A percentile compares a stretch with the other conserved stretches of the same genome.
phyloP scores from a whole-genome alignment of 2,888 invertebrate species.

The Morpho deidamia region DNA sequence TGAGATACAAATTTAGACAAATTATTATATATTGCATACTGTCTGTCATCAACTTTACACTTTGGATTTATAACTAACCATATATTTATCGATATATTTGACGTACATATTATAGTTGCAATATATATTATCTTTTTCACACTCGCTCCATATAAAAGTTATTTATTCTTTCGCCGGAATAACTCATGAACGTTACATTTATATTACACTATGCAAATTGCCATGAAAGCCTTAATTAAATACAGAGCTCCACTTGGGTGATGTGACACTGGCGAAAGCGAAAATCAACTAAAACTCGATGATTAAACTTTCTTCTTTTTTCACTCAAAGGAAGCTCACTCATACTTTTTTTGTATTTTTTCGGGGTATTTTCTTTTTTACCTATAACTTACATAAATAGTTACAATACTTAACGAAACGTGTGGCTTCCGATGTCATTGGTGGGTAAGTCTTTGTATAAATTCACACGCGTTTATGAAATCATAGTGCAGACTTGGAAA shows the following conservation, averaged over 20 bases:
- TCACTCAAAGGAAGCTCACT: slow-evolving; percentile 62
- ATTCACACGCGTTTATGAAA: slow-evolving; percentile 48
- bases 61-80: slow-evolving; percentile 19
- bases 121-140: slow-evolving; percentile 38
- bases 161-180: slow-evolving; percentile 26
- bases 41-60: slow-evolving; percentile 12
- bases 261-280: slow-evolving; percentile 44
- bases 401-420: slow-evolving; percentile 70
- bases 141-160: slow-evolving; percentile 34
- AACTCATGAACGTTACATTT: slow-evolving; percentile 33
- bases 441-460: slow-evolving; percentile 70
- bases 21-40: slow-evolving; percentile 5
- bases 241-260: slow-evolving; percentile 58
- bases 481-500: slow-evolving; percentile 41
- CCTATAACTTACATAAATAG: slow-evolving; percentile 67
- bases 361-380: slow-evolving; percentile 57
- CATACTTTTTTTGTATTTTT: slow-evolving; percentile 52
- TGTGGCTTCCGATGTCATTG: slow-evolving; percentile 73
- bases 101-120: slow-evolving; percentile 35
- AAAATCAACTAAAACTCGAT: slow-evolving; percentile 30
- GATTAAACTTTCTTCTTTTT: slow-evolving; percentile 31
- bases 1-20: background rate
- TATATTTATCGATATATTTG: slow-evolving; percentile 33
- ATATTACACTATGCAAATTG: slow-evolving; percentile 58
- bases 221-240: slow-evolving; percentile 66